Conservation (phyloP, 2,888 invertebrate species). For the Mellilla xanthometata region DNA sequence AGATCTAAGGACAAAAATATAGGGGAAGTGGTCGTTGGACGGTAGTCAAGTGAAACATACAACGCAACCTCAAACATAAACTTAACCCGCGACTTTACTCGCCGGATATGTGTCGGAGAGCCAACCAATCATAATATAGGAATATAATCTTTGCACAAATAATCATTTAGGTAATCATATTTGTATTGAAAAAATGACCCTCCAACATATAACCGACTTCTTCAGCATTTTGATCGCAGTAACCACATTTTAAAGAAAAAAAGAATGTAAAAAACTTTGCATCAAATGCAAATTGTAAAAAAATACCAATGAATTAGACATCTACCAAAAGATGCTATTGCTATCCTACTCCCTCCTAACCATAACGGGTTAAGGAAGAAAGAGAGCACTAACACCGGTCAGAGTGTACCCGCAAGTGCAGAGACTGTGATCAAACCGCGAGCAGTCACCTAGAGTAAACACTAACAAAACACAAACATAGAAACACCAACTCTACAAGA, state of each 20-base stretch:
- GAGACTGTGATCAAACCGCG: slow-evolving; percentile 12
- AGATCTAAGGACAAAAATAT: slow-evolving; percentile 48
- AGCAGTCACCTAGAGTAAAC: slow-evolving; percentile 24
- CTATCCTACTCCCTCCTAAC: too few species aligned
- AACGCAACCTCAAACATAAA: slow-evolving; percentile 34
- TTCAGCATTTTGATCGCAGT: slow-evolving; percentile 8
- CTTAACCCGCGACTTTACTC: slow-evolving; percentile 14
- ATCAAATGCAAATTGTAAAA: too few species aligned
- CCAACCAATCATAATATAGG: background rate
- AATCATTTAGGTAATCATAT: background rate
- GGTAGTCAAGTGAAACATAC: slow-evolving; percentile 56
- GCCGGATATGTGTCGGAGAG: slow-evolving; percentile 13
- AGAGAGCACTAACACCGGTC: background rate
- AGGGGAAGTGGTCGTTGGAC: slow-evolving; percentile 69
- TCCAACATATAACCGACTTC: slow-evolving; percentile 5
- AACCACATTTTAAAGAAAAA: background rate
- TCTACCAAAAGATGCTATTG: too few species aligned
- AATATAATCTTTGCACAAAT: too few species aligned
- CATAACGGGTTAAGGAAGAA: background rate
- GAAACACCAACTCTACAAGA: slow-evolving; percentile 48
- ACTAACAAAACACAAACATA: slow-evolving; percentile 43
- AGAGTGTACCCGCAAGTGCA: background rate
- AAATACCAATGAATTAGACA: too few species aligned
- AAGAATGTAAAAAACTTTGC: too few species aligned
- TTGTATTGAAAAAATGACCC: background rate